A percentile compares a stretch with the other conserved stretches of the same genome.
phyloP scores from a whole-genome alignment of 2,797 vertebrate species.

The Oophaga sylvatica region DNA sequence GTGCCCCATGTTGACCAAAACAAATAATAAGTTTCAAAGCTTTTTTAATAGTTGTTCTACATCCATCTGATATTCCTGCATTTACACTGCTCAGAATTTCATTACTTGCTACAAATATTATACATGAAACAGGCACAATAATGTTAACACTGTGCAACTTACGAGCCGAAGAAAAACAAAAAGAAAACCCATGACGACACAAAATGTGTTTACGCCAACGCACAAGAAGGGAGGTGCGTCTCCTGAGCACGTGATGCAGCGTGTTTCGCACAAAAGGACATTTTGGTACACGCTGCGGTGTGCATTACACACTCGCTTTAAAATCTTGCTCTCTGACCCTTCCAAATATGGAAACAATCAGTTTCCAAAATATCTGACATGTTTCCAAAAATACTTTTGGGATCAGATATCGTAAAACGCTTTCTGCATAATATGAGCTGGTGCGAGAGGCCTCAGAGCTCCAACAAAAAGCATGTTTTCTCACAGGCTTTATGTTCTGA shows the following conservation, averaged over 20 bases:
- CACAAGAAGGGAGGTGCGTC: background rate
- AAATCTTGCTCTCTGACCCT: conserved; percentile 54
- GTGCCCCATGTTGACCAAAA: background rate
- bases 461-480: conserved; percentile 26
- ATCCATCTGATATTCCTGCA: background rate
- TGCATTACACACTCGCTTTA: conserved; percentile 39
- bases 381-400: conserved; percentile 61
- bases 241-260: background rate
- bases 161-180: background rate
- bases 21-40: background rate
- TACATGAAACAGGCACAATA: background rate
- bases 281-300: conserved; percentile 8
- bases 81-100: background rate
- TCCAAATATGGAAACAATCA: conserved; percentile 62
- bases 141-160: background rate
- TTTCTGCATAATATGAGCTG: conserved; percentile 43
- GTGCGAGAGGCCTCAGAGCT: conserved; percentile 15
- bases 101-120: background rate
- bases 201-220: conserved; percentile 30
- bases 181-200: background rate
- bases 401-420: conserved; percentile 56
- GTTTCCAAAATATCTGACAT: conserved; percentile 57
- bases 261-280: conserved; percentile 20
- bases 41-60: background rate
- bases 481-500: background rate